Evolutionary conservation across 1,140 invertebrate species (phyloP).

Genomic region (Triops cancriformis): DNA sequence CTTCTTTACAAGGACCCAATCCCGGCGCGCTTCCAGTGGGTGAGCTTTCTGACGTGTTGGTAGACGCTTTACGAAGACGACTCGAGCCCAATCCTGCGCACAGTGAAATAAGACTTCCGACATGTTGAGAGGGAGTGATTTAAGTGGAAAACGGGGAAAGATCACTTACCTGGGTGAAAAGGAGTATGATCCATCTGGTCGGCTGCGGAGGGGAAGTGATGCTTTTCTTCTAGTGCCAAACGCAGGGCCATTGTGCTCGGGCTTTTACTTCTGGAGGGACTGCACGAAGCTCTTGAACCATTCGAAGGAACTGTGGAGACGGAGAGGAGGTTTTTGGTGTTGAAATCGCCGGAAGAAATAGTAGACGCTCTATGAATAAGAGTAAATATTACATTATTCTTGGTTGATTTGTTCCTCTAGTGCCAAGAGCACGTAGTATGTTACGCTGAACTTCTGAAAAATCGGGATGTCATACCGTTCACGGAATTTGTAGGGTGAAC

Average conservation of each 20-base stretch:
- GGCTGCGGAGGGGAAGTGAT: background rate
- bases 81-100: conserved; percentile 16
- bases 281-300: background rate
- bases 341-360: background rate
- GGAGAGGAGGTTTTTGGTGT: background rate
- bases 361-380: background rate
- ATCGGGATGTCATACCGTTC: background rate
- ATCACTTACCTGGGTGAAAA: background rate
- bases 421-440: too few species aligned
- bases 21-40: conserved; percentile 32
- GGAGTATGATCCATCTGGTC: background rate
- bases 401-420: too few species aligned
- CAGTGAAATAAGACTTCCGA: background rate
- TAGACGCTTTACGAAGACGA: conserved; percentile 30
- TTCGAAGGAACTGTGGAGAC: background rate
- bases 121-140: background rate
- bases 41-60: conserved; percentile 41
- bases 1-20: conserved; percentile 43
- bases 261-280: background rate
- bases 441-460: too few species aligned
- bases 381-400: background rate
- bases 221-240: background rate
- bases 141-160: background rate
- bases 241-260: background rate
- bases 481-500: background rate